A percentile compares a stretch with the other conserved stretches of the same genome.
phyloP scores from a whole-genome alignment of 2,113 vertebrate species.

The Tetraodon nigroviridis region DNA sequence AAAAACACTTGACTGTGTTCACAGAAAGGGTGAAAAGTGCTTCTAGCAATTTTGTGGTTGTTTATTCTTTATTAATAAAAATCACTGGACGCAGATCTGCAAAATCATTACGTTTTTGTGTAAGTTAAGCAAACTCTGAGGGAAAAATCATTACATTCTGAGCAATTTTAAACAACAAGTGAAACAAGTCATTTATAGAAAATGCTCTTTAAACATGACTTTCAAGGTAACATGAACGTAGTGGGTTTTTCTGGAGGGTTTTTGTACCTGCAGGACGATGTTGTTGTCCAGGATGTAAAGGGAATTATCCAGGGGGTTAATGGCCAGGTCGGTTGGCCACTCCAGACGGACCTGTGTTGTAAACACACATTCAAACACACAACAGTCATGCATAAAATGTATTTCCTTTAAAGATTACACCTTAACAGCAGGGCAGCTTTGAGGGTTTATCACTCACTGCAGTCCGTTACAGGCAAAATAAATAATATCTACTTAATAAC shows the following conservation, averaged over 20 bases:
- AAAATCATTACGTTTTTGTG: conserved; percentile 9
- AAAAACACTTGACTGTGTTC: background rate
- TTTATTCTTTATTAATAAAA: conserved; percentile 4
- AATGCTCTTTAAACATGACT: conserved; percentile 1
- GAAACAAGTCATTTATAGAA: conserved; percentile 16
- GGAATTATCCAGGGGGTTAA: conserved; percentile 95
- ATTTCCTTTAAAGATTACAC: conserved; percentile 9
- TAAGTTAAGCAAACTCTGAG: conserved; percentile 5
- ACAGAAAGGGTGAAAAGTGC: background rate
- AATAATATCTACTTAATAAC: conserved; percentile 65
- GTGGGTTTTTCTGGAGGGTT: background rate
- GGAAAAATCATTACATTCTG: conserved; percentile 21
- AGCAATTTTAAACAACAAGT: conserved; percentile 1
- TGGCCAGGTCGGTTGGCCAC: conserved; percentile 93
- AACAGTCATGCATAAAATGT: background rate
- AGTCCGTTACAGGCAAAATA: conserved; percentile 50
- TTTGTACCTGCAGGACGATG: conserved; percentile 85
- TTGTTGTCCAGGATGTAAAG: conserved; percentile 97
- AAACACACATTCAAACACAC: conserved; percentile 14
- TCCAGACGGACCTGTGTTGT: conserved; percentile 86
- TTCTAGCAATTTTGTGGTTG: background rate
- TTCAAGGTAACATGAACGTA: background rate
- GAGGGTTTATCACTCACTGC: conserved; percentile 10
- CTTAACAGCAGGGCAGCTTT: conserved; percentile 15
- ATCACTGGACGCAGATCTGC: too few species aligned